Percentiles rank a stretch among this genome's conserved stretches.
phyloP scores from a whole-genome alignment of 2,797 vertebrate species.

The Amblyopsis hoosieri region DNA sequence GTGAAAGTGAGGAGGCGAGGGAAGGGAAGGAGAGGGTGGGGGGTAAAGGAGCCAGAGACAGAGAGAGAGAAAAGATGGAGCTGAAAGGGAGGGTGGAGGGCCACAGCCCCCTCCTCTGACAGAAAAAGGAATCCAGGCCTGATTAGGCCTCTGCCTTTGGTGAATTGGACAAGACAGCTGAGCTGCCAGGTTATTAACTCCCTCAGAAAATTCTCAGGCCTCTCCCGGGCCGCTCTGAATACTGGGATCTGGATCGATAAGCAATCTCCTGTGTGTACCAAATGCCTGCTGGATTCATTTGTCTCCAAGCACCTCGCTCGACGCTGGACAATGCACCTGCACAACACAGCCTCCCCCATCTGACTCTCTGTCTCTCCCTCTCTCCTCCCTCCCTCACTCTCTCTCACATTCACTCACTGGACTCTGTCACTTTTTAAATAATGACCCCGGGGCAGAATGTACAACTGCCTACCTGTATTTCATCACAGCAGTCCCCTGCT shows the following conservation, averaged over 20 bases:
- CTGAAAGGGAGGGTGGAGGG: conserved; percentile 68
- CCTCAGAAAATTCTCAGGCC: conserved; percentile 98
- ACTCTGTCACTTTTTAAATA: conserved; percentile 89
- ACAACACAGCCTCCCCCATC: conserved; percentile 61
- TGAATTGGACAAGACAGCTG: conserved; percentile 99
- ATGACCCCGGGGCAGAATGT: conserved; percentile 89
- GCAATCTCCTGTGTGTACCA: conserved; percentile 99
- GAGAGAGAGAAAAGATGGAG: conserved; percentile 77
- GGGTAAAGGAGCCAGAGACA: conserved; percentile 60
- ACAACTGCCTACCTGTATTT: conserved; percentile 86
- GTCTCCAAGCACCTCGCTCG: conserved; percentile 88
- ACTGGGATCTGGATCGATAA: conserved; percentile 99
- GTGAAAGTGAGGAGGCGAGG: conserved; percentile 87
- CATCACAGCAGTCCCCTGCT: conserved; percentile 83
- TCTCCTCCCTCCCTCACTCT: conserved; percentile 53
- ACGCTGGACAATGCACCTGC: conserved; percentile 91
- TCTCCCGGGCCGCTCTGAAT: conserved; percentile 91
- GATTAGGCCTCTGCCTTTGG: conserved; percentile 98
- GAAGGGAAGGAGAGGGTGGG: conserved; percentile 78
- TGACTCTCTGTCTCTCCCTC: conserved; percentile 37
- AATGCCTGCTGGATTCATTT: conserved; percentile 99
- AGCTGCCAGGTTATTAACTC: conserved; percentile 99
- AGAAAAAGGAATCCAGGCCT: conserved; percentile 98
- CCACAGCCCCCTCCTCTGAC: conserved; percentile 75
- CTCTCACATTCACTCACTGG: conserved; percentile 70